Base-by-base conservation (phyloP, 2,888 invertebrate genomes). In the Diploptera punctata region DNA sequence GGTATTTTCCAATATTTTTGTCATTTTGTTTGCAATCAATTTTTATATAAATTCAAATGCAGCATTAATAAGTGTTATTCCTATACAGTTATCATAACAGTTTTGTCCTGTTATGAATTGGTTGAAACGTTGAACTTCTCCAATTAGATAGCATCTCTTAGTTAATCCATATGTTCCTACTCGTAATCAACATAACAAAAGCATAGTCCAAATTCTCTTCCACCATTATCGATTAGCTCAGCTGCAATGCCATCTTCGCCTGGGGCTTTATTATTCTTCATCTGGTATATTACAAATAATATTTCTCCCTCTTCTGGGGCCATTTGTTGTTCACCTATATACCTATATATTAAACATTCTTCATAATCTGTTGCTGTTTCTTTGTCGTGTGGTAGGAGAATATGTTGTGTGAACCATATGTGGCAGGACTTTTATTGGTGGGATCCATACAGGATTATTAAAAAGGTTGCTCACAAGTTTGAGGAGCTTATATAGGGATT, bases 101-200 rank as follows among this genome's bases (percentile, higher is more conserved):
- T n/a, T n/a, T n/a, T n/a, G n/a, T n/a, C 29, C 61, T 54, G 16
- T 21, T 38, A 38, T 21, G 18, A 18, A 44, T 70, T 38, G 19
- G 13, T 43, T 33, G 26, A 26, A 70, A 38, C 26, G 44, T 43
- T 26, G 70, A 62, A 44, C n/a, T 57, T 26, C 19, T 21, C 65
- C 70, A 70, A 44, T 70, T 65, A 9, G 21, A 44, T n/a, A 65
- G 62, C 43, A 65, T 70, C 26, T 62, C 21, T 38, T 70, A 60
- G 21, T 69, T 43, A 19, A 9, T 18, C 68, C 61, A 60, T 4
- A 69, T 38, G 18, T 18, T 61, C 38, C n/a, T n/a, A n/a, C n/a
- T n/a, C n/a, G n/a, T 4, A 16, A 69, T 38, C 10, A 69, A n/a
- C 18, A 16, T 33, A 24, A 33, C 26, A n/a, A 67, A 24, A 24